Base-by-base conservation (phyloP, 1,140 invertebrate species). In the Macrosteles quadrilineatus region DNA sequence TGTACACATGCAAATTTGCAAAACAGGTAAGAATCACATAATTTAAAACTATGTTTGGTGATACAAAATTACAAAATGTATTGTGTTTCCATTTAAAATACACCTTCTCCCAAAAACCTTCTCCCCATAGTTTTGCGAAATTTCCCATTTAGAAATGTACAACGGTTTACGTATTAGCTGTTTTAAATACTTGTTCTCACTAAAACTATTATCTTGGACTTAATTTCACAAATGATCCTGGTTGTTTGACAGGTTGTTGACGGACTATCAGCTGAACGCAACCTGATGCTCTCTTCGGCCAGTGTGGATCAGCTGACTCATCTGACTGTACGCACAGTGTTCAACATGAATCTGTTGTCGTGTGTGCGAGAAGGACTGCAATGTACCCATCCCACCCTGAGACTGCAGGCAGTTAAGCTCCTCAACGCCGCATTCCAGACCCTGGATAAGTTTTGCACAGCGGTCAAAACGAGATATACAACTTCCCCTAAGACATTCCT, bases 291-390 rank as follows among this genome's bases (percentile, higher is more conserved):
- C 9, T 9, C 21, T 3, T 4, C 55, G 6, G 21, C 14, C 2
- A 59, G 21, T 29, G 21, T 23, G 9, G 55, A 59, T 29, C 55
- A 30, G 21, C 27, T 59, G 55, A 59, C 25, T 59, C 55, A 59
- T 29, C 55, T 59, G 2, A 59, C 55, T 9, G 27, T 29, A 4
- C 55, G 55, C 3, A 9, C 23, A 9, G 27, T 59, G 21, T 59
- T 59, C 55, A 59, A 59, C 25, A 59, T 59, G 55, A 59, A 59
- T 30, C 21, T 59, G 55, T 4, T 59, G 14, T 9, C 9, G 21
- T 59, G 55, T 29, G 55, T 29, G 23, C 21, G 25, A n/a, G 21
- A 14, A 9, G 21, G 23, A 14, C 55, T 59, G 9, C 25, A 11
- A 12, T 27, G 14, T 29, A 29, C 27, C 21, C 55, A 59, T 30